These are phyloP conservation scores for Drosophila parvula DNA, from an alignment of 1,140 invertebrate species.

Conservation along the genomic window DNA sequence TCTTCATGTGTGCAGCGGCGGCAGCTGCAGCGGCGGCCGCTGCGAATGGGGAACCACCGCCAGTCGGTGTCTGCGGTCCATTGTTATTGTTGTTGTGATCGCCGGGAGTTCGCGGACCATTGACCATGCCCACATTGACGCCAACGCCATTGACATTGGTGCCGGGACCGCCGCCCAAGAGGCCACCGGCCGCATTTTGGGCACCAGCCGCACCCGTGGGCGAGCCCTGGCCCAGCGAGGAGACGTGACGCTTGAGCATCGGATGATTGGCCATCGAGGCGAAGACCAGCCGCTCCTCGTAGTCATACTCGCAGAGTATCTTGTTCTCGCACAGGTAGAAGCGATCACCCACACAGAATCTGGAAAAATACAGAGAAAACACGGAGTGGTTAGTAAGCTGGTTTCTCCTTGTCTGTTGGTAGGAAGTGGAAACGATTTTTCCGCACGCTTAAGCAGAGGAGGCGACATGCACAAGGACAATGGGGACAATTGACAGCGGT, in stretches of 20 bases:
- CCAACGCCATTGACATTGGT: slow-evolving; percentile 39
- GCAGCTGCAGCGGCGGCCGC: slow-evolving; percentile 71
- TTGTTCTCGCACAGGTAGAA: slow-evolving; percentile 99
- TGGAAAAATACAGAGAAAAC: slow-evolving; percentile 84
- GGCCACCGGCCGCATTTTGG: slow-evolving; percentile 48
- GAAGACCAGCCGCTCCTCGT: slow-evolving; percentile 96
- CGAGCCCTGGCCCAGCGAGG: slow-evolving; percentile 76
- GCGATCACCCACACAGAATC: slow-evolving; percentile 98
- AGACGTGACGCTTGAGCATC: slow-evolving; percentile 94
- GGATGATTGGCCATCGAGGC: slow-evolving; percentile 96
- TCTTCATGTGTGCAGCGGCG: slow-evolving; percentile 82
- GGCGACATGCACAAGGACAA: slow-evolving; percentile 34
- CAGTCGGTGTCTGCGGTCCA: slow-evolving; percentile 69
- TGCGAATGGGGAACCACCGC: slow-evolving; percentile 71
- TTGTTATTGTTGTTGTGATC: slow-evolving; percentile 83
- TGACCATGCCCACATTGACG: slow-evolving; percentile 52
- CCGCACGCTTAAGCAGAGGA: slow-evolving; percentile 66
- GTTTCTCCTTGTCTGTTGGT: neutral
- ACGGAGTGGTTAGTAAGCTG: slow-evolving; percentile 5
- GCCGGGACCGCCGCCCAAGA: slow-evolving; percentile 39
- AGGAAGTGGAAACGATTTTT: slow-evolving; percentile 82
- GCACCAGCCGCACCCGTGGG: slow-evolving; percentile 59
- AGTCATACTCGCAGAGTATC: slow-evolving; percentile 98
- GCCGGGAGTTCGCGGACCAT: slow-evolving; percentile 76
- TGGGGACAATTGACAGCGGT: slow-evolving; percentile 74